Base-by-base conservation (phyloP, 2,113 vertebrate genomes). In the Hyla sarda region DNA sequence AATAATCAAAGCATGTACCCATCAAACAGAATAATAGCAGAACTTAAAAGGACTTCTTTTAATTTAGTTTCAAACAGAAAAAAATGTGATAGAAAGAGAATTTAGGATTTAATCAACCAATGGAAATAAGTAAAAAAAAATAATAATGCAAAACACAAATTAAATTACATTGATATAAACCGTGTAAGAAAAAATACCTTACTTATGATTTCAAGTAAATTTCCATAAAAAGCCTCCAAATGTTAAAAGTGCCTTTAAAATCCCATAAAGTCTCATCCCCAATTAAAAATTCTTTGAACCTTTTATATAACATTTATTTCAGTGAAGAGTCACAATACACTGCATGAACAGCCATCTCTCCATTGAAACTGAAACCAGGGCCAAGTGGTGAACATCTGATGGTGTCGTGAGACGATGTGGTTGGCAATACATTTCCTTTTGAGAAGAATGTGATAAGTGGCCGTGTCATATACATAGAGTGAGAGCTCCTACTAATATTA, bases 1-100 rank as follows among this genome's bases (percentile, higher is more conserved):
- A 77, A 50, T 1, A 54, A 77, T 56, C 75, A 77, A 77, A 77
- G 75, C 75, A 54, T 32, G 19, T 32, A 54, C 67, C 65, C 75
- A 77, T 77, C 75, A 77, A 77, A 77, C 75, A 34, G 75, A 77
- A 56, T 34, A 77, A 77, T 21, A 77, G 3, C 10, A 21, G 30
- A 32, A 32, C 23, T 54, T 77, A 54, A 54, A 77, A 54, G 48
- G 28, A 56, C 21, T 17, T 10, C 30, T 52, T 52, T 17, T 77
- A 13, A 76, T 76, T 50, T 52, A 19, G 28, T 77, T 77, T 34
- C 28, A 54, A 77, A 77, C 28, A 77, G 75, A 54, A 77, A 76
- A 75, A 76, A 77, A 56, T 76, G 25, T 50, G 47, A 76, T 52
- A 76, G 48, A 50, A 30, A 3, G 21, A 52, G 16, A 77, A 77